Evolutionary conservation across 1,140 invertebrate species (phyloP).

Genomic region (Tetramorium alpestre): DNA sequence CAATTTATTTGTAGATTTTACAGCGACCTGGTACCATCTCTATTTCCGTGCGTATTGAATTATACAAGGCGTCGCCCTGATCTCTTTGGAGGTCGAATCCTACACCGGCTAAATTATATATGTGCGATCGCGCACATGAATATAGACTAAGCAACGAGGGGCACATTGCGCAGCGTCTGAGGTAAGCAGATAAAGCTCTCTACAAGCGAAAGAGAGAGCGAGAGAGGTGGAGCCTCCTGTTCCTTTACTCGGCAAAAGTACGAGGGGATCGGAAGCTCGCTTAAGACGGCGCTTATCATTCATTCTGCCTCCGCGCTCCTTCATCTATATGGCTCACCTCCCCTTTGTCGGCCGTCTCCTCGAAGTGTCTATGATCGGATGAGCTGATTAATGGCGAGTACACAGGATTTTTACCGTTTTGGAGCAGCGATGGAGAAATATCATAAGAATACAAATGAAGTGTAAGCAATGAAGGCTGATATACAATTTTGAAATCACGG

Average conservation of each 20-base stretch:
- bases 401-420: background rate
- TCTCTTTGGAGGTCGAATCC: conserved; percentile 25
- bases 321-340: conserved; percentile 2
- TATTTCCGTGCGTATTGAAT: conserved; percentile 45
- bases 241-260: conserved; percentile 40
- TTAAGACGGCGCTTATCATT: conserved; percentile 57
- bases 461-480: background rate
- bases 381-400: conserved; percentile 48
- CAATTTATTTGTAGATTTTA: conserved; percentile 47
- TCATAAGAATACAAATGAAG: background rate
- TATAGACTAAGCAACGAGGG: conserved; percentile 36
- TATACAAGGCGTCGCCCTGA: conserved; percentile 17
- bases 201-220: background rate
- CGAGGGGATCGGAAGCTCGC: conserved; percentile 30
- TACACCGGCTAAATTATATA: conserved; percentile 45
- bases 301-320: conserved; percentile 31
- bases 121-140: conserved; percentile 7
- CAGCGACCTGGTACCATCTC: background rate
- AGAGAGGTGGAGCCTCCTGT: background rate
- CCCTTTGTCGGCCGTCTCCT: conserved; percentile 7
- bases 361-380: conserved; percentile 19
- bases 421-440: background rate
- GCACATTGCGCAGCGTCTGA: conserved; percentile 23
- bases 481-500: background rate
- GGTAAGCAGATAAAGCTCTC: conserved; percentile 41